Evolutionary conservation across 2,797 vertebrate species (phyloP).

Genomic region (Lithobates pipiens): DNA sequence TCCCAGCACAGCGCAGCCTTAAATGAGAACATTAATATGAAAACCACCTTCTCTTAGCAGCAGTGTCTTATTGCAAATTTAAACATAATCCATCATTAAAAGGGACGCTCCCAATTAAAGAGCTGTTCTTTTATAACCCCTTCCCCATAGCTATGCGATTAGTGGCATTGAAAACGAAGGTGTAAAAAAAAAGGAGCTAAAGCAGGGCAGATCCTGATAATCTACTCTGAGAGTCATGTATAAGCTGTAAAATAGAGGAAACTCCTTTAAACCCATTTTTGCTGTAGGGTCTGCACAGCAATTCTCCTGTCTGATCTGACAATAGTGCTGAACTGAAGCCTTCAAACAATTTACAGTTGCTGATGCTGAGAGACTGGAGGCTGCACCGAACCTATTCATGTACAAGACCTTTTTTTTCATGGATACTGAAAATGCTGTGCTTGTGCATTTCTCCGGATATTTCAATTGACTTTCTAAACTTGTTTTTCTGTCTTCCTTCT

Average conservation of each 20-base stretch:
- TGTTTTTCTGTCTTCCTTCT: background rate
- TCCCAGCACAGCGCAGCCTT: constrained; percentile 28
- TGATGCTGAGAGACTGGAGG: constrained; percentile 26
- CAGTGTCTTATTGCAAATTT: constrained; percentile 51
- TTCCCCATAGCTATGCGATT: constrained; percentile 26
- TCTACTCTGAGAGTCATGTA: constrained; percentile 11
- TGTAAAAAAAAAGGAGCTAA: constrained; percentile 22
- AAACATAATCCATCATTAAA: constrained; percentile 47
- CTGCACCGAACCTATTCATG: constrained; percentile 6
- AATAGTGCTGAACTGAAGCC: constrained; percentile 23
- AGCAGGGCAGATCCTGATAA: constrained; percentile 31
- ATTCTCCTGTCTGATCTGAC: constrained; percentile 30
- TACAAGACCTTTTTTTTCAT: constrained; percentile 4
- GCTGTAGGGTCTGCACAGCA: constrained; percentile 31
- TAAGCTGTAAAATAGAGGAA: constrained; percentile 21
- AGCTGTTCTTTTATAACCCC: background rate
- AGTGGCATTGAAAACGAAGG: constrained; percentile 29
- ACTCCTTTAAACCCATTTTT: constrained; percentile 28
- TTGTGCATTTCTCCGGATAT: background rate
- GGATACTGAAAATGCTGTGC: background rate
- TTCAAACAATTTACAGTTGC: constrained; percentile 18
- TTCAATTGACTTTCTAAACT: constrained; percentile 1
- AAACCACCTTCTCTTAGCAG: constrained; percentile 28
- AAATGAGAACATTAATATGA: constrained; percentile 50
- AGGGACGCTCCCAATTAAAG: constrained; percentile 31